Conservation (phyloP, 1,140 invertebrate species). For the Heliconius eleuchia region DNA sequence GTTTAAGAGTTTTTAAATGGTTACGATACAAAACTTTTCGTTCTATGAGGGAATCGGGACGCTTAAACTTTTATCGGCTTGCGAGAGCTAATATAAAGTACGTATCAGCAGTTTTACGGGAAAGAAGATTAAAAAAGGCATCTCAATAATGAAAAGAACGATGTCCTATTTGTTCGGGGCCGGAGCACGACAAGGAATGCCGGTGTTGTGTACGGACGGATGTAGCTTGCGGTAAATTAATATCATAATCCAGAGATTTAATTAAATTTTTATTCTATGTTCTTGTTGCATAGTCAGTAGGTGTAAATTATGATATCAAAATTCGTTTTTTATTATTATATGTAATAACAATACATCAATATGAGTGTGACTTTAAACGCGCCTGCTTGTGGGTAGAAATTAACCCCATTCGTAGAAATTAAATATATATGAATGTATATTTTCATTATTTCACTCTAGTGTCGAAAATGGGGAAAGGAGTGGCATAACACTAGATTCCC, state of each 20-base stretch:
- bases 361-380: no score
- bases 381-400: no score
- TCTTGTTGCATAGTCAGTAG: background rate
- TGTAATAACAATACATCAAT: no score
- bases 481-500: no score
- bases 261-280: background rate
- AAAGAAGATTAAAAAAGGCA: constrained; percentile 21
- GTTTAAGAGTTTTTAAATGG: background rate
- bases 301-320: no score
- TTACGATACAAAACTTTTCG: background rate
- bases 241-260: background rate
- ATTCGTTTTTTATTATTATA: no score
- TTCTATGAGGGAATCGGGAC: background rate
- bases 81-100: background rate
- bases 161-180: constrained; percentile 19
- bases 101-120: background rate
- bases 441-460: no score
- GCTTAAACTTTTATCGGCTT: constrained; percentile 8
- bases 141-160: constrained; percentile 16
- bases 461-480: no score
- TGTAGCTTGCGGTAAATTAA: background rate
- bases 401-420: no score
- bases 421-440: no score
- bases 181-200: constrained; percentile 19
- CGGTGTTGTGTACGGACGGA: constrained; percentile 5